Evolutionary conservation across 2,888 invertebrate genomes (phyloP), one percentile per base, ranked within the genome.

Genomic region (Ormyrus rosae): DNA sequence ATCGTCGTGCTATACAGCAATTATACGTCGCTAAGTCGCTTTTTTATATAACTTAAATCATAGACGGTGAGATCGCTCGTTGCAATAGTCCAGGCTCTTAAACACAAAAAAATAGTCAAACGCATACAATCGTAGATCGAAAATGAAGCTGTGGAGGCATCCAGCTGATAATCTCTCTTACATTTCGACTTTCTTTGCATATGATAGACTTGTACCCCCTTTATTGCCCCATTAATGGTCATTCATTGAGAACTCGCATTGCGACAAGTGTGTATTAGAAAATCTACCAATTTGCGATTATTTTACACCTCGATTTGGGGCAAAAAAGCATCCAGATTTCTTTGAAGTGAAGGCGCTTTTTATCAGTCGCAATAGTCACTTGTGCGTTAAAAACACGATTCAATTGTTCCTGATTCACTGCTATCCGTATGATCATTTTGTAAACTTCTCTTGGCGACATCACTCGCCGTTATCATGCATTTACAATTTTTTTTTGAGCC

Each of bases 21-120:
- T 81, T 81, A 77, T 86, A 87, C 86, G 85, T 88, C 86, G 86
- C 87, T 89, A 87, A 88, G 86, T 88, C 85, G 86, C 86, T 71
- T 72, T 55, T 82, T 82, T 81, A 78, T 81, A 70, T 81, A 83
- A 81, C 81, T 83, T 81, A 81, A 83, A 81, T 83, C 74, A 88
- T 87, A 90, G 85, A 89, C 87, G 88, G 88, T 90, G 90, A 90
- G 90, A 90, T 90, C 90, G 88, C 89, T 90, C 88, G 89, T 90
- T 90, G 87, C 88, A 89, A 88, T 89, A 90, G 88, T 89, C 88
- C 89, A 89, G 88, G 88, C 87, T 89, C 86, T 82, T 80, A 67
- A 82, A 82, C 82, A 82, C 82, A 80, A 80, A 73, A 50, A 72
- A 76, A 72, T 69, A 76, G 67, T 78, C 65, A 78, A 78, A 78